Evolutionary conservation across 2,888 invertebrate genomes (phyloP).

Genomic region (Phyllotreta cruciferae): DNA sequence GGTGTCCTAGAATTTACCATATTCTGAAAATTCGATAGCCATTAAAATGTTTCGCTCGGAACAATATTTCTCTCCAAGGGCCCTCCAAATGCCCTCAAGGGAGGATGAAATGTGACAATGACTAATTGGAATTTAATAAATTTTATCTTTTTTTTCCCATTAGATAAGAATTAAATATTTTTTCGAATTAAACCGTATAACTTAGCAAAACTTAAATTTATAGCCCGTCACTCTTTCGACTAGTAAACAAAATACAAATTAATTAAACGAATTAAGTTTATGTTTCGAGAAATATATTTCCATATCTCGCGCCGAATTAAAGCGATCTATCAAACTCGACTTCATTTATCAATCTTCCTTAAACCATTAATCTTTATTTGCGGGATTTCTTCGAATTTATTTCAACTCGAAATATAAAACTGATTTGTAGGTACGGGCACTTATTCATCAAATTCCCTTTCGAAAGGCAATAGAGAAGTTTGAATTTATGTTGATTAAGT

Average conservation of each 20-base stretch:
- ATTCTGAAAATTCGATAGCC: no score
- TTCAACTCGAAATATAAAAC: constrained; percentile 29
- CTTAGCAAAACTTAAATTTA: no score
- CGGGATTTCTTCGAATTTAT: constrained; percentile 30
- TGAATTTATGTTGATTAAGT: no score
- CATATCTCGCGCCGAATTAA: constrained; percentile 27
- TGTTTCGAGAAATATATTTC: constrained; percentile 16
- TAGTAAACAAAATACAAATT: constrained; percentile 15
- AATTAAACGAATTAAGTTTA: constrained; percentile 23
- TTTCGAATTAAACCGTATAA: no score
- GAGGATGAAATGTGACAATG: no score
- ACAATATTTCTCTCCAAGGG: no score
- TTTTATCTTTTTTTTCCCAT: no score
- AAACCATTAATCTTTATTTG: constrained; percentile 30
- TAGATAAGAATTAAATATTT: no score
- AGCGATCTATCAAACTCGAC: constrained; percentile 28
- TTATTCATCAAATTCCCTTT: constrained; percentile 19
- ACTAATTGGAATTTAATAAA: no score
- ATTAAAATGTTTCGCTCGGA: no score
- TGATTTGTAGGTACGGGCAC: constrained; percentile 24
- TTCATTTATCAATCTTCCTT: constrained; percentile 30
- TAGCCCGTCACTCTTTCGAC: background rate
- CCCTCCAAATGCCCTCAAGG: no score
- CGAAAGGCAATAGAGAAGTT: background rate
- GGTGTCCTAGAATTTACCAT: no score